Percentiles rank a stretch among this genome's conserved stretches.
phyloP scores from a whole-genome alignment of 2,113 vertebrate genomes.

The cat (Felis catus) region F.catus_Fca126_mat1.0 CM031413.1:22761001-22761500 shows the following conservation, averaged over 20 bases:
- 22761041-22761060: not conserved
- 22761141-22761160: not conserved
- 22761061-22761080: conserved; percentile 31
- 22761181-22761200: not conserved
- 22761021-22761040: conserved; percentile 10
- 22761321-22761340: not conserved
- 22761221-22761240: not conserved
- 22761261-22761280: not conserved
- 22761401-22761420: no score
- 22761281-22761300: not conserved
- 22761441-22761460: no score
- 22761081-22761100: not conserved
- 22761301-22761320: not conserved
- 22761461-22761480: no score
- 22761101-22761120: not conserved
- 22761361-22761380: not conserved
- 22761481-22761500: no score
- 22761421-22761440: no score
- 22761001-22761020: not conserved
- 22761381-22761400: not conserved
- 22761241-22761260: not conserved
- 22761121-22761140: not conserved
- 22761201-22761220: not conserved
- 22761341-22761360: not conserved
- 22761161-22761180: accelerated